A percentile compares a stretch with the other conserved stretches of the same genome.
phyloP scores from a whole-genome alignment of 2,888 invertebrate genomes.

The Tuberolachnus salignus region DNA sequence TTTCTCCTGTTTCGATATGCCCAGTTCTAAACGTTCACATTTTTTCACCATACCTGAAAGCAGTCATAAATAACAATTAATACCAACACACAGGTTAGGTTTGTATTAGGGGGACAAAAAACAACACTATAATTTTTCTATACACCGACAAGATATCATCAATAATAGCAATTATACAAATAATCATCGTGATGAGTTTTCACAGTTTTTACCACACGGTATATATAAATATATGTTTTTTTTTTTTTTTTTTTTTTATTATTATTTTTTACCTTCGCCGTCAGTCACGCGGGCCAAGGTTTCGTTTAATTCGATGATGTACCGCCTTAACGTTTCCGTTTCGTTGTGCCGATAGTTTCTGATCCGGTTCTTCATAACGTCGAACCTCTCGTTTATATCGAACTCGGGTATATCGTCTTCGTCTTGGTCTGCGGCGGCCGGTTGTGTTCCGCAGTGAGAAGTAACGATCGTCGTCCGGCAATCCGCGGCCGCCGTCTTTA shows the following conservation, averaged over 20 bases:
- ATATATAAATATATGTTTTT: neutral
- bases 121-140: neutral
- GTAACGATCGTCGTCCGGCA: neutral
- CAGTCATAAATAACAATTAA: constrained; percentile 22
- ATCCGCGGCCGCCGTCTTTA: neutral
- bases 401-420: constrained; percentile 9
- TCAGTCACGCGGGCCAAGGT: constrained; percentile 11
- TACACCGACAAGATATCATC: constrained; percentile 7
- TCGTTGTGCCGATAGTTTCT: constrained; percentile 16
- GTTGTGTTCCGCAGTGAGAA: neutral
- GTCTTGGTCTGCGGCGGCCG: neutral
- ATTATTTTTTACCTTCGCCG: constrained; percentile 47
- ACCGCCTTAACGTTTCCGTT: constrained; percentile 30
- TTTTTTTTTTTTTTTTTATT: too few species aligned
- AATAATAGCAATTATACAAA: neutral
- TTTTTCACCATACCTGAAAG: constrained; percentile 65
- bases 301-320: constrained; percentile 17
- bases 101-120: too few species aligned
- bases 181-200: neutral
- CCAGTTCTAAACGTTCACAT: constrained; percentile 65
- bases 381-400: constrained; percentile 27
- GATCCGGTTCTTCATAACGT: constrained; percentile 38
- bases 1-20: constrained; percentile 61
- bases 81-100: too few species aligned
- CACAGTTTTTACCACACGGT: neutral